Base-by-base conservation (phyloP, 2,797 vertebrate species). In the Onychomys arenicola region DNA sequence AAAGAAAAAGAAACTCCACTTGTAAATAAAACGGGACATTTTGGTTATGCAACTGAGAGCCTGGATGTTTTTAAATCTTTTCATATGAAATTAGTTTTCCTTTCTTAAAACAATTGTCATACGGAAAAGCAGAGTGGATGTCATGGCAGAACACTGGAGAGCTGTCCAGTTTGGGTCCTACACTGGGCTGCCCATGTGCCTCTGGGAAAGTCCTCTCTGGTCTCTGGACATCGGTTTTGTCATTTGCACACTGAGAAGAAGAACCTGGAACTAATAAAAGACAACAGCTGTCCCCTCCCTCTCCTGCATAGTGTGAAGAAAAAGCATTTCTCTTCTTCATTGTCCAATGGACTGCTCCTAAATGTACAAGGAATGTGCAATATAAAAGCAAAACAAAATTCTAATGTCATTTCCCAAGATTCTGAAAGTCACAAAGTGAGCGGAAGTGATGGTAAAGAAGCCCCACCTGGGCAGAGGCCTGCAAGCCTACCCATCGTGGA, bases 1-100 rank as follows among this genome's bases (percentile, higher is more conserved):
- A 97, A 95, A 43, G 46, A 49, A 85, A 82, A 85, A 86, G 63
- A 86, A 86, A 86, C 96, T 21, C 88, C 2, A 46, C 91, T 96
- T 91, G 71, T 91, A 96, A 95, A 97, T 90, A 95, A 96, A 95
- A 84, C 94, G 80, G 92, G 96, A 95, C 52, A 34, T 96, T 91
- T 94, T 89, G 75, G 71, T 97, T 96, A 81, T 91, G 91, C 91
- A 97, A 96, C 73, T 43, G 78, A 94, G 59, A 87, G n/a, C 89
- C 86, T 93, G 83, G 84, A 96, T 89, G 59, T 13, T 95, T 77
- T 97, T 96, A 80, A 94, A 92, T 67, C 89, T 84, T 88, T 93
- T 97, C 96, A 86, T 49, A 65, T 92, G 77, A 94, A 93, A 90
- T 84, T 91, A 40, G 37, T 87, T 96, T 95, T 96, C 43, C 76